These are phyloP conservation scores for Idaea aversata DNA, from an alignment of 2,888 invertebrate species.

Conservation along the genomic window DNA sequence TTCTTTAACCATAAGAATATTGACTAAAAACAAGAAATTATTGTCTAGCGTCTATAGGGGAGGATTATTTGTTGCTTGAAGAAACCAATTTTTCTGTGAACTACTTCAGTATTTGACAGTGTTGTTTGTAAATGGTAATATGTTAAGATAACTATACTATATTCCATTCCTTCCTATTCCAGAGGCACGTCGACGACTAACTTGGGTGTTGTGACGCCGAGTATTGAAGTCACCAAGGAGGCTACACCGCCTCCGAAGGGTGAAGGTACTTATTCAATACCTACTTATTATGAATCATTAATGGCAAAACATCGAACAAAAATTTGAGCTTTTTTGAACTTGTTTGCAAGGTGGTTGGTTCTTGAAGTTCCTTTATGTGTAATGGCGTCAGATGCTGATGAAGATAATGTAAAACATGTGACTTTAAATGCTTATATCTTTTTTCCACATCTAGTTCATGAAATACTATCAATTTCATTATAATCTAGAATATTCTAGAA, in stretches of 20 bases:
- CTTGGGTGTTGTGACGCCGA: constrained; percentile 49
- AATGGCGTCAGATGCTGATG: no score
- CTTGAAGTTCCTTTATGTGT: no score
- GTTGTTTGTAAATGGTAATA: background rate
- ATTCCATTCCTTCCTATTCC: constrained; percentile 16
- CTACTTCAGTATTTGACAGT: background rate
- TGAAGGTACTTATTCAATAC: no score
- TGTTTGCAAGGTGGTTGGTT: no score
- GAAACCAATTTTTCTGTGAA: background rate
- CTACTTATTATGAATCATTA: constrained; percentile 26
- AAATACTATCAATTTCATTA: no score
- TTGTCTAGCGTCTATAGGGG: background rate
- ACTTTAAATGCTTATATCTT: no score
- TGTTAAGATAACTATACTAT: background rate
- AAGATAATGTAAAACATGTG: no score
- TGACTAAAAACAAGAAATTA: background rate
- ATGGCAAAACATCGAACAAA: no score
- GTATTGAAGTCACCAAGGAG: constrained; percentile 63
- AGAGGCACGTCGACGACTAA: constrained; percentile 73
- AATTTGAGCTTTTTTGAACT: no score
- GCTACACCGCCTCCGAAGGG: constrained; percentile 60
- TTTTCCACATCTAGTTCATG: no score
- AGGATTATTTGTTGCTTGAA: background rate
- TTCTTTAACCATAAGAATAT: no score
- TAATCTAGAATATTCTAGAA: no score